A percentile compares a stretch with the other conserved stretches of the same genome.
Conservation (phyloP, 2,888 invertebrate species). For the Nemotelus pantherinus region DNA sequence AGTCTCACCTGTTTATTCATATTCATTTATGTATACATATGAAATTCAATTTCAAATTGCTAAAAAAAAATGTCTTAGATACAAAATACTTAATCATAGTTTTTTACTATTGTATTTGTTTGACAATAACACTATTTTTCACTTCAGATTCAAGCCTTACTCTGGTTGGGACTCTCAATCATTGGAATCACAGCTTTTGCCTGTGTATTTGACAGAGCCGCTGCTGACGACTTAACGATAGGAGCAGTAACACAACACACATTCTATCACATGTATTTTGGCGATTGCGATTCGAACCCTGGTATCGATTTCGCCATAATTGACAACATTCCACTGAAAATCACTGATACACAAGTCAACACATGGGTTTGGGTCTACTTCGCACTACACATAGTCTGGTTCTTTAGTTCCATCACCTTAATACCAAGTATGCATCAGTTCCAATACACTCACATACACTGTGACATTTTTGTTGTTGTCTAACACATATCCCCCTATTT, state of each 20-base stretch:
- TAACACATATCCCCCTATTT: conserved; percentile 39
- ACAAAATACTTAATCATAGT: too few species aligned
- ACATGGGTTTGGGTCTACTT: conserved; percentile 62
- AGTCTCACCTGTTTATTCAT: too few species aligned
- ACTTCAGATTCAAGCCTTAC: conserved; percentile 60
- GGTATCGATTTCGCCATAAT: conserved; percentile 53
- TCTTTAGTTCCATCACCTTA: conserved; percentile 58
- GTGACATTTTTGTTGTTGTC: conserved; percentile 14
- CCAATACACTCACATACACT: background rate
- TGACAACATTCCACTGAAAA: conserved; percentile 42
- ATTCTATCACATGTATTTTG: conserved; percentile 62
- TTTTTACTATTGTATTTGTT: too few species aligned
- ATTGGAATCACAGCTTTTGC: conserved; percentile 62
- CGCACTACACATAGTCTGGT: conserved; percentile 59
- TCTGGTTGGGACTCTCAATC: conserved; percentile 63
- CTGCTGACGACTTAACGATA: conserved; percentile 47
- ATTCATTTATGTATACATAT: too few species aligned
- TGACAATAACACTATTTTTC: background rate
- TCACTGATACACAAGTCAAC: conserved; percentile 54
- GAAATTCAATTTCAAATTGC: too few species aligned
- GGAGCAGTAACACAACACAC: conserved; percentile 57
- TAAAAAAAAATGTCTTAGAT: too few species aligned
- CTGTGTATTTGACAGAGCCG: conserved; percentile 56
- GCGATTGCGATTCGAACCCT: conserved; percentile 52
- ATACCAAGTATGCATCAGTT: conserved; percentile 57